A percentile compares a stretch with the other conserved stretches of the same genome.
Conservation (phyloP, 2,888 invertebrate species). For the Cephus runcator region DNA sequence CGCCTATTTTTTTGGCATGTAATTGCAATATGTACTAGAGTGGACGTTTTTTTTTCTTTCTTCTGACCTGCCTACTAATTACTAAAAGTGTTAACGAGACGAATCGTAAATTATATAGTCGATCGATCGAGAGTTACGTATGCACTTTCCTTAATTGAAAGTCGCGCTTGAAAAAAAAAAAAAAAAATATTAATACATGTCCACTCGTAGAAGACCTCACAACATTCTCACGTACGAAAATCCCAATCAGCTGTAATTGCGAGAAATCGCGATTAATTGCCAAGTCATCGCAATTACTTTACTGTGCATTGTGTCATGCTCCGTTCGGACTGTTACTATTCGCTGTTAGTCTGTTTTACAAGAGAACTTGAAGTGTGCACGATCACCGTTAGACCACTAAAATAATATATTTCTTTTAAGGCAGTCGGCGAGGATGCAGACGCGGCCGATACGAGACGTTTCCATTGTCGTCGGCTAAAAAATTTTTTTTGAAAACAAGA, state of each 20-base stretch:
- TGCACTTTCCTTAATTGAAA: not conserved
- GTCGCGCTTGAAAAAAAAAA: not conserved
- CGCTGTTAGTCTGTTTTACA: not conserved
- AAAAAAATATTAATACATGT: not conserved
- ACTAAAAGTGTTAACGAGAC: not conserved
- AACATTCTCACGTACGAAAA: not conserved
- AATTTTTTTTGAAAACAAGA: no score
- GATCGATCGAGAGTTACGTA: not conserved
- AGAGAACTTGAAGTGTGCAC: not conserved
- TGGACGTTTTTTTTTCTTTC: slow-evolving; percentile 29
- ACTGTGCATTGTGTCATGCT: not conserved
- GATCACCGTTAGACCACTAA: not conserved
- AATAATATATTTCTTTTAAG: no score
- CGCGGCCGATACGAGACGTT: not conserved
- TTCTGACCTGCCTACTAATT: slow-evolving; percentile 18
- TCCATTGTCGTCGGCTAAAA: not conserved
- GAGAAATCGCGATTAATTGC: not conserved
- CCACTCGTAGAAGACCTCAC: no score
- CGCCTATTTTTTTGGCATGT: slow-evolving; percentile 42
- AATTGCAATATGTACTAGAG: slow-evolving; percentile 41
- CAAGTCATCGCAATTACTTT: not conserved
- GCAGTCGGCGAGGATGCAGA: not conserved
- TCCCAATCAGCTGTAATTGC: not conserved
- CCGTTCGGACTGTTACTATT: not conserved
- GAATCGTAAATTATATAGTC: not conserved